Evolutionary conservation across 2,797 vertebrate species (phyloP), one percentile per base, ranked within the genome.

Genomic region (Periophthalmus magnuspinnatus): DNA sequence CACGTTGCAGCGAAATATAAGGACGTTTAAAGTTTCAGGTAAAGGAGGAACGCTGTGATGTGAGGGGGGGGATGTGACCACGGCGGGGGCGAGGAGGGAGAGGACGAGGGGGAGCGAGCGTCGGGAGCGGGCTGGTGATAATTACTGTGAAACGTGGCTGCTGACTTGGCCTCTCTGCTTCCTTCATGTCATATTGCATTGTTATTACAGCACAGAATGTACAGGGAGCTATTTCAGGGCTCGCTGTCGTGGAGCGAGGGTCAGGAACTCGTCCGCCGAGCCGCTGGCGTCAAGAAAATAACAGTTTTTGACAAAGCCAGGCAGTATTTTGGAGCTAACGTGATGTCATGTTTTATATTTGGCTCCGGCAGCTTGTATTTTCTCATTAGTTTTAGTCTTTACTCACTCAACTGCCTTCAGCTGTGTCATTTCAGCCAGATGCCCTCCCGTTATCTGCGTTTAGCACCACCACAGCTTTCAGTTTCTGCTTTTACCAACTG

Each of bases 121-220:
- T 81, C 74, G 83, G 82, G 81, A 78, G 67, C 65, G 67, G 58
- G 78, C 81, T 62, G 79, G 84, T 81, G 90, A 92, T 93, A 93
- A 93, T 93, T 92, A 90, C 87, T 91, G 92, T 84, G 90, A 91
- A 91, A 45, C 87, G 83, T 74, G 76, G 78, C 86, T 89, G 92
- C 91, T 91, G 91, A 92, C 88, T 77, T 86, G 80, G 83, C 85
- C 74, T 82, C 83, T 83, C 75, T 63, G 80, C 85, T 74, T 80
- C 78, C 81, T 83, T 90, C 89, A 91, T 88, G 87, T 83, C 88
- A 86, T 72, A 74, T 63, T 69, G 83, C 71, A 75, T 82, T 88
- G 79, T 81, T 83, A 72, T 60, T 69, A 74, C 70, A 77, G 81
- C 65, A 63, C 72, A 81, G 88, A 80, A 88, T 81, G 80, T 71